Evolutionary conservation across 2,888 invertebrate species (phyloP).

Genomic region (Idaea biselata): DNA sequence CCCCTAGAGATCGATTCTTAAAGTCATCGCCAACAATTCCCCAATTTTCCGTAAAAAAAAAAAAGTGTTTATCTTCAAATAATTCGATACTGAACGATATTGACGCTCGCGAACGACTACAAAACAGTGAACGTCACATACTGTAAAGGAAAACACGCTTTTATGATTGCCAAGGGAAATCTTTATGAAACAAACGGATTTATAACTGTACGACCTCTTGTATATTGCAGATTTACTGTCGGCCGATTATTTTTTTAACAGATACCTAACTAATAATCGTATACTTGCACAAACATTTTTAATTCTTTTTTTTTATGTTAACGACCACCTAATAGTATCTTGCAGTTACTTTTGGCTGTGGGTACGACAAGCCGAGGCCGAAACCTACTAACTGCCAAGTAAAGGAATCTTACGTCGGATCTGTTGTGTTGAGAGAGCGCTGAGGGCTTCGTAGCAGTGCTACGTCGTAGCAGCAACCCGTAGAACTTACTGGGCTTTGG

Average conservation of each 20-base stretch:
- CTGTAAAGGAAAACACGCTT: conserved; percentile 4
- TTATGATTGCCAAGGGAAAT: conserved; percentile 38
- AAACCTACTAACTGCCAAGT: no score
- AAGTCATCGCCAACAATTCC: background rate
- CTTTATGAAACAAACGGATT: conserved; percentile 38
- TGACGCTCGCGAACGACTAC: background rate
- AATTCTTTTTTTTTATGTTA: no score
- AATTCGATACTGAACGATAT: background rate
- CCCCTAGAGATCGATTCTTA: background rate
- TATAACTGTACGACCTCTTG: conserved; percentile 25
- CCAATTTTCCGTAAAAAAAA: background rate
- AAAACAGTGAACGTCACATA: conserved; percentile 18
- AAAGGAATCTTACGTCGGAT: no score
- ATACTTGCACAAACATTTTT: no score
- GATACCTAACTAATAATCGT: background rate
- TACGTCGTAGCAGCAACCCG: no score
- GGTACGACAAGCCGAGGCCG: no score
- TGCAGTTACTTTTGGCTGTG: no score
- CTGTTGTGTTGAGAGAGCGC: no score
- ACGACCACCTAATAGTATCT: no score
- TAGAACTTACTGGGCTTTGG: no score
- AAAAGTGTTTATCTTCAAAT: background rate
- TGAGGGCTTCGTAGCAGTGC: no score
- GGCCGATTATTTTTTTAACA: background rate
- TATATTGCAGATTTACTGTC: background rate